These are phyloP conservation scores for Heptranchias perlo DNA, from an alignment of 2,113 vertebrate species.

Conservation along the genomic window DNA sequence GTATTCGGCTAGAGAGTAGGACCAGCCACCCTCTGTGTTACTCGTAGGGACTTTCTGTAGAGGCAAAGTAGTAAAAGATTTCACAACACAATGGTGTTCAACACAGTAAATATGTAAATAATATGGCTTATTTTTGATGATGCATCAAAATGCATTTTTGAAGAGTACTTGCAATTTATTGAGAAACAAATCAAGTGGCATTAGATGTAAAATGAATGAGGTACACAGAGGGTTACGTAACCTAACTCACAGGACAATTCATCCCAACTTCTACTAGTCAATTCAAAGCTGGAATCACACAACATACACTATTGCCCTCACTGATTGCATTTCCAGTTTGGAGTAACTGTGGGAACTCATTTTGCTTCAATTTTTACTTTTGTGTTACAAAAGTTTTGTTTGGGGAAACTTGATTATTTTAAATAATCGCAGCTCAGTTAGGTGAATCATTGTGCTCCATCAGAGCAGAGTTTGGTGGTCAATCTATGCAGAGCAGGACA, in stretches of 20 bases:
- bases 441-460: background rate
- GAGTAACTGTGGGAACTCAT: background rate
- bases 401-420: background rate
- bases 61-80: background rate
- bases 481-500: background rate
- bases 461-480: background rate
- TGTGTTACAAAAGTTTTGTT: background rate
- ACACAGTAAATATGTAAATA: background rate
- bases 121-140: background rate
- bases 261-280: background rate
- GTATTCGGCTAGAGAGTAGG: conserved; percentile 94
- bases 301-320: background rate
- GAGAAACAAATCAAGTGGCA: background rate
- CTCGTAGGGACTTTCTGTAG: conserved; percentile 91
- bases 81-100: background rate
- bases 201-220: background rate
- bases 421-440: background rate
- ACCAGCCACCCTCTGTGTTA: conserved; percentile 98
- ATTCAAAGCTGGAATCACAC: background rate
- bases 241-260: background rate
- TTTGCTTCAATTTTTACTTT: background rate
- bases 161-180: background rate
- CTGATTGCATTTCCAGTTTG: background rate
- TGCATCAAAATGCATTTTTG: too few species aligned
- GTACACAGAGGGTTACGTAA: background rate